phyloP scores from a whole-genome alignment of 2,113 vertebrate genomes.

The Albula glossodonta region DNA sequence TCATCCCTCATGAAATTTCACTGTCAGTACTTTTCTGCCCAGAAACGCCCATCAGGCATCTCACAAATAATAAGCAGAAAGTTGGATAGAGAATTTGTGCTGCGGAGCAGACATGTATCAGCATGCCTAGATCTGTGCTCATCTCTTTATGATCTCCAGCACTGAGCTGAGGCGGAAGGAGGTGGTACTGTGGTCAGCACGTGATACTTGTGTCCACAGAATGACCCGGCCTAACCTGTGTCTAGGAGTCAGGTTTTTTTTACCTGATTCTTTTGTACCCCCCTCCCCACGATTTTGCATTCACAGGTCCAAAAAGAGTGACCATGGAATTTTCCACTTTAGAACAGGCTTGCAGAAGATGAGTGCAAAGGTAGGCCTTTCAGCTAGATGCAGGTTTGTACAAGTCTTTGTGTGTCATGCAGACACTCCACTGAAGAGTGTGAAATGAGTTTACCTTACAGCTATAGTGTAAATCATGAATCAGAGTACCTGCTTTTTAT shows the following conservation, averaged over 20 bases:
- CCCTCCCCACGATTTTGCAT: not conserved
- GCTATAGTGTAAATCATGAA: not conserved
- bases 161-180: not conserved
- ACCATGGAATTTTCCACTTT: constrained; percentile 85
- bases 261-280: not conserved
- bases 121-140: not conserved
- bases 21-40: not conserved
- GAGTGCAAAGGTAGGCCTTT: constrained; percentile 74
- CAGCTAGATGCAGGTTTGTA: not conserved
- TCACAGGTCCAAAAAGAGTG: constrained; percentile 77
- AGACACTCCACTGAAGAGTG: not conserved
- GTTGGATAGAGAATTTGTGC: not conserved
- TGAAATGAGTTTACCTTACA: not conserved
- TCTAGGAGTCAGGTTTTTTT: not conserved
- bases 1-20: not conserved
- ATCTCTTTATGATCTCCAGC: not conserved
- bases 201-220: not conserved
- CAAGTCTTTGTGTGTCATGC: not conserved
- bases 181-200: not conserved
- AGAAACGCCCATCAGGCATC: not conserved
- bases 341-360: constrained; percentile 82
- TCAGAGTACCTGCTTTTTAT: not conserved
- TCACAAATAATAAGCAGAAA: not conserved
- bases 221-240: not conserved
- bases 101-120: not conserved